A percentile compares a stretch with the other conserved stretches of the same genome.
These are phyloP conservation scores for Tamandua tetradactyla DNA, from an alignment of 2,797 vertebrate genomes.

Conservation along the genomic window DNA sequence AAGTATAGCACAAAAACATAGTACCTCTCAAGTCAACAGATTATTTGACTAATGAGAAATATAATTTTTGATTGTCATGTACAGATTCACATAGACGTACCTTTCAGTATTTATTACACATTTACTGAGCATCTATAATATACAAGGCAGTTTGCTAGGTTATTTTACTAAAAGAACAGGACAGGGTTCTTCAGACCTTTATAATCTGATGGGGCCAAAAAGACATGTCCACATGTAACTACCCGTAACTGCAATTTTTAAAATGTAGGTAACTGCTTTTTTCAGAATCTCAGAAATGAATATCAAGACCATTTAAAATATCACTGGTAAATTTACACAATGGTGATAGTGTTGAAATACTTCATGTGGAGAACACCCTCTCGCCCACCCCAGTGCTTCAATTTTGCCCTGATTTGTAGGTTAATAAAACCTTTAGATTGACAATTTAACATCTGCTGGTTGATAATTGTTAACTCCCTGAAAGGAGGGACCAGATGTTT, in stretches of 20 bases:
- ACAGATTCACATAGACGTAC: not conserved
- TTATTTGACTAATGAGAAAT: conserved; percentile 19
- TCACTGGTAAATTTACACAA: not conserved
- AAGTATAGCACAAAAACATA: not conserved
- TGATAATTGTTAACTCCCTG: not conserved
- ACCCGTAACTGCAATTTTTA: not conserved
- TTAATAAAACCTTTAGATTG: not conserved
- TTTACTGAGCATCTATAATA: conserved; percentile 9
- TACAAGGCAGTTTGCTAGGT: not conserved
- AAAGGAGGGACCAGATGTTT: not conserved
- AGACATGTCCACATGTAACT: not conserved
- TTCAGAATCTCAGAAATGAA: conserved; percentile 42
- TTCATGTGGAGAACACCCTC: not conserved
- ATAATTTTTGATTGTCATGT: not conserved
- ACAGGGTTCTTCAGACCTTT: not conserved
- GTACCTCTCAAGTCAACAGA: not conserved
- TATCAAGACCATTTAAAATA: not conserved
- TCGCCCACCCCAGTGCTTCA: not conserved
- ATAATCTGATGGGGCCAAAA: not conserved
- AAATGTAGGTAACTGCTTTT: not conserved
- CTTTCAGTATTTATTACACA: conserved; percentile 9
- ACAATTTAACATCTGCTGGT: conserved; percentile 47
- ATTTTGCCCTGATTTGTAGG: not conserved
- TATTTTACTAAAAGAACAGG: not conserved
- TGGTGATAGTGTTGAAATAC: not conserved